Evolutionary conservation across 2,113 vertebrate species (phyloP).

Genomic region (Nesoenas mayeri): DNA sequence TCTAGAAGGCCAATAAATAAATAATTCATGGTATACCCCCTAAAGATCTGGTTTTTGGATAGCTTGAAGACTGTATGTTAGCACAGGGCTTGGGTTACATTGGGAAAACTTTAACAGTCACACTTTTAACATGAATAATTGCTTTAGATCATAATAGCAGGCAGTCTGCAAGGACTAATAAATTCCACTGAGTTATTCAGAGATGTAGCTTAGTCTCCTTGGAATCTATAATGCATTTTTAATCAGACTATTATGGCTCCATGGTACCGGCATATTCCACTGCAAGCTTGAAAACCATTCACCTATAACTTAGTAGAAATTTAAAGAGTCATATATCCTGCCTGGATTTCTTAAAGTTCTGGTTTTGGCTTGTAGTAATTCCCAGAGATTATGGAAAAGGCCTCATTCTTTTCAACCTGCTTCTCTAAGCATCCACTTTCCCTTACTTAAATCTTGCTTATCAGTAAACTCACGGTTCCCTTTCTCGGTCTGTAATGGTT

Average conservation of each 20-base stretch:
- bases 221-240: conserved; percentile 1
- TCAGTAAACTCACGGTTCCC: background rate
- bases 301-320: background rate
- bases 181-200: conserved; percentile 6
- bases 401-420: background rate
- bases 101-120: conserved; percentile 1
- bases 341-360: background rate
- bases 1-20: conserved; percentile 7
- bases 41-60: background rate
- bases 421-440: background rate
- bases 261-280: background rate
- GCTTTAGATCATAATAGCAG: background rate
- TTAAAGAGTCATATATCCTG: background rate
- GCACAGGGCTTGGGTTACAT: background rate
- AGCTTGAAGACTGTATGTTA: background rate
- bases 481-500: background rate
- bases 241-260: background rate
- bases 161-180: conserved; percentile 5
- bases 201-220: conserved; percentile 4
- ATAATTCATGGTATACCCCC: background rate
- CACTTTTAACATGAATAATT: conserved; percentile 29
- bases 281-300: conserved; percentile 18
- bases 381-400: background rate
- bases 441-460: background rate
- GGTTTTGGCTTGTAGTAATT: background rate